Evolutionary conservation across 2,113 vertebrate genomes (phyloP), one percentile per base, ranked within the genome.

Genomic region (Oenanthe oenanthe): DNA sequence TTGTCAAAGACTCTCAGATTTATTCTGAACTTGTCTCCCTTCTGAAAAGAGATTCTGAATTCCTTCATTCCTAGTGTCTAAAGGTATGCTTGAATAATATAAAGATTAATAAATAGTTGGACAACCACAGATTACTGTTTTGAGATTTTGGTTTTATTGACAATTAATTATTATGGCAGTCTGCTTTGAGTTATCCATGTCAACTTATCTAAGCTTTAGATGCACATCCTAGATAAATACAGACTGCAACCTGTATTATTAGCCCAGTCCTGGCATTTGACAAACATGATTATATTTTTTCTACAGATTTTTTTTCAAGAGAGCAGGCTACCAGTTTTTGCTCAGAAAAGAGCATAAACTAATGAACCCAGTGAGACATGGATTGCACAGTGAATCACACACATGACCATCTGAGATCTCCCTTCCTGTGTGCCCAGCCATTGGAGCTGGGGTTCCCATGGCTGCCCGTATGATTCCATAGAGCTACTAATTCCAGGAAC

Each of bases 341-440:
- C 36, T 88, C 17, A 58, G 67, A 51, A 77, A 66, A 34, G 16
- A 77, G 10, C 13, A 53, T 45, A 43, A 83, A 20, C 10, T 61
- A 48, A 6, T 61, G 29, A 80, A 40, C 31, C 10, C 32, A 25
- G 40, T 29, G 32, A 89, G 62, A 32, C 0, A 0, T 34, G 42
- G 13, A 13, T 53, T 78, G 32, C 31, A 9, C 26, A 20, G 26
- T 34, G 63, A 47, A 43, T 73, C 34, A 12, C 2, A 2, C 17
- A 12, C 6, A 4, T 15, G 38, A 20, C 12, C 13, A 12, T 68
- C 31, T 84, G 54, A 83, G 34, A 48, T 43, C n/a, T 45, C 17
- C 22, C 42, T 74, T 34, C 22, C 25, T 0, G 0, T 7, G 24
- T 61, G 14, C 14, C 21, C 1, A 3, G 15, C 25, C 8, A 9